Evolutionary conservation across 2,797 vertebrate species (phyloP).

Genomic region (Pangasius macronema): DNA sequence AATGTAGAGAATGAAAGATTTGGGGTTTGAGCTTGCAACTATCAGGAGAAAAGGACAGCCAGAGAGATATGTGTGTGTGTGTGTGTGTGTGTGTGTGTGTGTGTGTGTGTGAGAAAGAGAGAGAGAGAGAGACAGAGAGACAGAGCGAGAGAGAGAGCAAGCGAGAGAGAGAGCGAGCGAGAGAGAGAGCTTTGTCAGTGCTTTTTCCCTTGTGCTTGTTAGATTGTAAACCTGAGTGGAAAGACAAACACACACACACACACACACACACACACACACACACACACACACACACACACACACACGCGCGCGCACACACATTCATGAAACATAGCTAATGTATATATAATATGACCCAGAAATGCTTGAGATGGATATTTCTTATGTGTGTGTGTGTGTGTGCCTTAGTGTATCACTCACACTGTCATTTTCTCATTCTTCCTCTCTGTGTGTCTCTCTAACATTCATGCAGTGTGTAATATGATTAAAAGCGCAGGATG

Average conservation of each 20-base stretch:
- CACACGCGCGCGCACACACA: background rate
- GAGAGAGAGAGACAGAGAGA: background rate
- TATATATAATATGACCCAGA: slow-evolving; percentile 20
- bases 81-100: background rate
- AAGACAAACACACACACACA: slow-evolving; percentile 9
- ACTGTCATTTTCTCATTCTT: background rate
- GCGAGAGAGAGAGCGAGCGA: background rate
- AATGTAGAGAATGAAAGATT: slow-evolving; percentile 40
- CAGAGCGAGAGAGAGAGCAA: background rate
- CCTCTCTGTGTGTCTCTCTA: background rate
- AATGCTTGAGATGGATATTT: background rate
- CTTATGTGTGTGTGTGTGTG: background rate
- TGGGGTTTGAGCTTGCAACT: slow-evolving; percentile 15
- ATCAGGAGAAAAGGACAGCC: background rate
- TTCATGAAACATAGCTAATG: background rate
- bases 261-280: background rate
- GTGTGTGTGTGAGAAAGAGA: background rate
- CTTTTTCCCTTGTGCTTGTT: background rate
- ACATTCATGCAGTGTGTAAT: slow-evolving; percentile 5
- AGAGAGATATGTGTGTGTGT: background rate
- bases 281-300: slow-evolving; percentile 12
- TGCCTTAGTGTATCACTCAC: slow-evolving; percentile 13
- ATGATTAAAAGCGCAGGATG: background rate
- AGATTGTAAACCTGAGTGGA: background rate
- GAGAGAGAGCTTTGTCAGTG: background rate